Conservation (phyloP, 2,113 vertebrate genomes). For the Marmota monax region DNA sequence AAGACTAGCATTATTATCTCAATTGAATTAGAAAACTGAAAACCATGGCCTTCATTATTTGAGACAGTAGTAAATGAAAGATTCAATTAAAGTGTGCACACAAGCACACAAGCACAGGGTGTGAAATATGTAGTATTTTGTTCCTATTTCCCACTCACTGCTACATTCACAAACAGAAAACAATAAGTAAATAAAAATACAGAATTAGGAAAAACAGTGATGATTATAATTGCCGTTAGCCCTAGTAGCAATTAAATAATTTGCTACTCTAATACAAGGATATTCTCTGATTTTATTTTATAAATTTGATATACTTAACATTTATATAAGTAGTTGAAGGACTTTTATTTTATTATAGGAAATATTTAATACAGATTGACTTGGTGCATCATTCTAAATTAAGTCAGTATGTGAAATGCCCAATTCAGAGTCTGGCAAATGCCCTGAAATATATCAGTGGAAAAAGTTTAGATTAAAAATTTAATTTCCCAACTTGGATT, state of each 20-base stretch:
- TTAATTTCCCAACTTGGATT: background rate
- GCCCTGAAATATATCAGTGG: background rate
- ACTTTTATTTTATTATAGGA: background rate
- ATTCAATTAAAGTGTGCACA: constrained; percentile 4
- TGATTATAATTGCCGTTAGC: background rate
- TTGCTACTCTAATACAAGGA: background rate
- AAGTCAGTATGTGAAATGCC: background rate
- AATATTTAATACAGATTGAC: background rate
- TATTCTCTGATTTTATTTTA: background rate
- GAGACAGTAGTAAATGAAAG: background rate
- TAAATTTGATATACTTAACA: background rate
- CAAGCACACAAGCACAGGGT: background rate
- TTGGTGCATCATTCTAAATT: background rate
- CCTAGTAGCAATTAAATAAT: constrained; percentile 20
- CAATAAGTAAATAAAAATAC: background rate
- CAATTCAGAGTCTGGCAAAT: background rate
- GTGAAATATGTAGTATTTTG: background rate
- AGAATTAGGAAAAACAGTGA: constrained; percentile 43
- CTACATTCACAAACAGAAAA: background rate
- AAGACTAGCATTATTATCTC: background rate
- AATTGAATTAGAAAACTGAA: constrained; percentile 35
- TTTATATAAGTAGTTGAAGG: background rate
- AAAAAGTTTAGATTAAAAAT: background rate
- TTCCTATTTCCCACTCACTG: background rate
- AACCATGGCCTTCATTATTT: background rate